Conservation (phyloP, 2,888 invertebrate species). For the Heliothis peltigera region DNA sequence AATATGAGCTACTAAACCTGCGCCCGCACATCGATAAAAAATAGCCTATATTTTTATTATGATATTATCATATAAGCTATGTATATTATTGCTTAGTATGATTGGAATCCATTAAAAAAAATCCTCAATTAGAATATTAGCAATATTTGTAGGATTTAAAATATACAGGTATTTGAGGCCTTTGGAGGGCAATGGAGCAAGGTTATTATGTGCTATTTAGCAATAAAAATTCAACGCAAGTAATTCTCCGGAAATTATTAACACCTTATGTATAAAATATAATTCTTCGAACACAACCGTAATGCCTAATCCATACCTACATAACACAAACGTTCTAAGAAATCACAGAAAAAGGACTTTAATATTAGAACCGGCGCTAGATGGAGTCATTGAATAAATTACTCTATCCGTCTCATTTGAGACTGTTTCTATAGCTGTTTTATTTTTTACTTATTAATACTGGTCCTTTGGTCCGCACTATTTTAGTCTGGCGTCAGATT, state of each 20-base stretch:
- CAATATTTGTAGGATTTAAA: too few species aligned
- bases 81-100: too few species aligned
- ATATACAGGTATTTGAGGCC: neutral
- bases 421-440: slow-evolving; percentile 24
- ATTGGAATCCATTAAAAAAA: too few species aligned
- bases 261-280: slow-evolving; percentile 17
- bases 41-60: too few species aligned
- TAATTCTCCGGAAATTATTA: slow-evolving; percentile 19
- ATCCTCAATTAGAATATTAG: too few species aligned
- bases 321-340: slow-evolving; percentile 46
- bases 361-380: slow-evolving; percentile 60
- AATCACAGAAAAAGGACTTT: slow-evolving; percentile 48
- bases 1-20: too few species aligned
- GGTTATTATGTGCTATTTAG: slow-evolving; percentile 8
- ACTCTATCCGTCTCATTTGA: slow-evolving; percentile 48
- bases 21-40: too few species aligned
- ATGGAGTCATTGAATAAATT: slow-evolving; percentile 74
- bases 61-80: too few species aligned
- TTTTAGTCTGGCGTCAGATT: slow-evolving; percentile 10
- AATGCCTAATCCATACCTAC: slow-evolving; percentile 10
- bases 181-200: neutral
- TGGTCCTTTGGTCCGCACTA: slow-evolving; percentile 13
- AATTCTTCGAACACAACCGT: slow-evolving; percentile 36
- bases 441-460: slow-evolving; percentile 18
- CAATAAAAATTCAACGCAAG: slow-evolving; percentile 15